phyloP scores from a whole-genome alignment of 2,113 vertebrate genomes.

The Ornithorhynchus anatinus region DNA sequence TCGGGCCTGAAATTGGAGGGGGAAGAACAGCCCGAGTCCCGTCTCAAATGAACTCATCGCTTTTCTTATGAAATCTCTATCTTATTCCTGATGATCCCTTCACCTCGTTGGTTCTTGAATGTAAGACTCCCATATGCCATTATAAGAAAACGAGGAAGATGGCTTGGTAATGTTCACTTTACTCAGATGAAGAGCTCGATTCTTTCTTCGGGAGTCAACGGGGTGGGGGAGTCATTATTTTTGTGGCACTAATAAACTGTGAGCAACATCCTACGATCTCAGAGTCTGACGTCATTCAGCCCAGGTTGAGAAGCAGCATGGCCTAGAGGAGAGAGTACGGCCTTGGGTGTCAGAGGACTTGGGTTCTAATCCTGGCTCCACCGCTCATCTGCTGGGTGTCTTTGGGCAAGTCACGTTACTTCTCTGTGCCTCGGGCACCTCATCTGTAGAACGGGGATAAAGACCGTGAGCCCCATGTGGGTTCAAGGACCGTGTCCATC shows the following conservation, averaged over 20 bases:
- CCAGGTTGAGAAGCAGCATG: too few species aligned
- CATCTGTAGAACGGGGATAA: too few species aligned
- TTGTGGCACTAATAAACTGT: not conserved
- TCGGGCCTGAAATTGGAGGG: not conserved
- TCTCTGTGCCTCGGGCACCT: too few species aligned
- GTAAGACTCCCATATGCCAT: not conserved
- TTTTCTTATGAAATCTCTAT: not conserved
- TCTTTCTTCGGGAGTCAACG: not conserved
- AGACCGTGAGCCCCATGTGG: too few species aligned
- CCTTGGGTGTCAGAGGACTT: too few species aligned
- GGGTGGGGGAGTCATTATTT: not conserved
- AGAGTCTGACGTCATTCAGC: not conserved
- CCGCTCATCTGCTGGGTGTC: too few species aligned
- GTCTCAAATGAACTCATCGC: not conserved
- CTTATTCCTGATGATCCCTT: not conserved
- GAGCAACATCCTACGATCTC: not conserved
- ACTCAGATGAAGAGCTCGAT: slow-evolving; percentile 9
- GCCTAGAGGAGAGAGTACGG: too few species aligned
- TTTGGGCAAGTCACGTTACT: too few species aligned
- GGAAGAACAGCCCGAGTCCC: not conserved
- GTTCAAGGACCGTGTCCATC: too few species aligned
- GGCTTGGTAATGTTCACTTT: not conserved
- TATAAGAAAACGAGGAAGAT: not conserved
- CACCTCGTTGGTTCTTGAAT: not conserved
- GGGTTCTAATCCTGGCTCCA: too few species aligned